A percentile compares a stretch with the other conserved stretches of the same genome.
phyloP scores from a whole-genome alignment of 2,113 vertebrate genomes.

The Heterotilapia buettikoferi region DNA sequence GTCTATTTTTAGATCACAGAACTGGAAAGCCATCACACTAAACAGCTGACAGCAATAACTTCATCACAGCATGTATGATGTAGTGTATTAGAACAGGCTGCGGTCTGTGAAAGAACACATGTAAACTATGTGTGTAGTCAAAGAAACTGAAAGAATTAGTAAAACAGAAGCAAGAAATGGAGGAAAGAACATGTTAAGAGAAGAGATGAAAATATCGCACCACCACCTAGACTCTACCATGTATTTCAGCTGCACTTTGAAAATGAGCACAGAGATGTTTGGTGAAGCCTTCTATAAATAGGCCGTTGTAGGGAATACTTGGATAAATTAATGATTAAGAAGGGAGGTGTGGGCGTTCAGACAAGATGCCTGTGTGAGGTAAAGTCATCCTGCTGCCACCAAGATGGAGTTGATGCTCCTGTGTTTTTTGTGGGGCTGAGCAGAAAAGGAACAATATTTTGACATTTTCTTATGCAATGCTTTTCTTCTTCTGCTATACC shows the following conservation, averaged over 20 bases:
- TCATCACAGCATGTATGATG: background rate
- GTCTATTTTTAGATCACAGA: constrained; percentile 45
- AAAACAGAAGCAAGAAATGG: background rate
- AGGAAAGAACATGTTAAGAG: background rate
- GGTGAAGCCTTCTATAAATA: constrained; percentile 66
- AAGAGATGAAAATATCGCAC: background rate
- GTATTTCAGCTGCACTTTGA: constrained; percentile 25
- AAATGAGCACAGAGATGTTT: constrained; percentile 41
- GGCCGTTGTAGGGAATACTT: constrained; percentile 40
- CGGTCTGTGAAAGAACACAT: background rate
- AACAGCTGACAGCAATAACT: constrained; percentile 39
- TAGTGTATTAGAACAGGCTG: background rate
- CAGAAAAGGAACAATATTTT: background rate
- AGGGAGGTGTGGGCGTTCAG: background rate
- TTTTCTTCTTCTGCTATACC: background rate
- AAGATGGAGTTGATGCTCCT: background rate
- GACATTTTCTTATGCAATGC: background rate
- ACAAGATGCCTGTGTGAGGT: background rate
- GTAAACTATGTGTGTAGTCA: background rate
- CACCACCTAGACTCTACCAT: background rate
- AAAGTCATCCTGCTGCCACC: background rate
- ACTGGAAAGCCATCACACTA: background rate
- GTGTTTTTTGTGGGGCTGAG: background rate
- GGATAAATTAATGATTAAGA: constrained; percentile 68
- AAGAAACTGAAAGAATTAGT: background rate